These are phyloP conservation scores for Papilio machaon DNA, from an alignment of 1,140 invertebrate genomes.

Conservation along the genomic window DNA sequence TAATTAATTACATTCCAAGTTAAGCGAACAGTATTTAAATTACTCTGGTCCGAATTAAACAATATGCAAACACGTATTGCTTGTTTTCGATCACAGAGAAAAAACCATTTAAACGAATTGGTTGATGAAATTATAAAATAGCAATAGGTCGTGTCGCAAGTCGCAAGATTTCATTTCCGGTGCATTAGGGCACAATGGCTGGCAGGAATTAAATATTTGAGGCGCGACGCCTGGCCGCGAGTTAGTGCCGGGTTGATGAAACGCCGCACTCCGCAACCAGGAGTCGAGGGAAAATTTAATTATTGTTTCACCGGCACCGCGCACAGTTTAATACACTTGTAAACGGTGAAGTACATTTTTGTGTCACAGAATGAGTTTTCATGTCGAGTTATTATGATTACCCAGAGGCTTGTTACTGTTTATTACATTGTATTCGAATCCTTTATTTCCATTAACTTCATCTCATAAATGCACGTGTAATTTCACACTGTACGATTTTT, in stretches of 20 bases:
- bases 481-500: not conserved
- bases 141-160: slow-evolving; percentile 60
- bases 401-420: slow-evolving; percentile 41
- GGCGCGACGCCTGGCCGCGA: slow-evolving; percentile 65
- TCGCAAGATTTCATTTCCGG: slow-evolving; percentile 73
- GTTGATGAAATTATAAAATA: slow-evolving; percentile 27
- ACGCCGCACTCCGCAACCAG: slow-evolving; percentile 67
- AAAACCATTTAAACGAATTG: slow-evolving; percentile 11
- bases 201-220: slow-evolving; percentile 78
- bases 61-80: not conserved
- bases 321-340: slow-evolving; percentile 73
- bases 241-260: slow-evolving; percentile 73
- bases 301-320: slow-evolving; percentile 70
- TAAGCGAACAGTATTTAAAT: not conserved
- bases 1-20: not conserved
- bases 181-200: slow-evolving; percentile 73
- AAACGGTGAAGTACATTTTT: slow-evolving; percentile 71
- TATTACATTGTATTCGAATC: slow-evolving; percentile 17
- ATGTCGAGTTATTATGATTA: slow-evolving; percentile 68
- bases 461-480: not conserved
- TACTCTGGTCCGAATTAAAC: not conserved
- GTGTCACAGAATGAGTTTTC: slow-evolving; percentile 73
- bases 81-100: not conserved
- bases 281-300: slow-evolving; percentile 75
- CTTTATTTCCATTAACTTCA: not conserved